Evolutionary conservation across 2,888 invertebrate species (phyloP), one percentile per base, ranked within the genome.

Genomic region (Erannis defoliaria): DNA sequence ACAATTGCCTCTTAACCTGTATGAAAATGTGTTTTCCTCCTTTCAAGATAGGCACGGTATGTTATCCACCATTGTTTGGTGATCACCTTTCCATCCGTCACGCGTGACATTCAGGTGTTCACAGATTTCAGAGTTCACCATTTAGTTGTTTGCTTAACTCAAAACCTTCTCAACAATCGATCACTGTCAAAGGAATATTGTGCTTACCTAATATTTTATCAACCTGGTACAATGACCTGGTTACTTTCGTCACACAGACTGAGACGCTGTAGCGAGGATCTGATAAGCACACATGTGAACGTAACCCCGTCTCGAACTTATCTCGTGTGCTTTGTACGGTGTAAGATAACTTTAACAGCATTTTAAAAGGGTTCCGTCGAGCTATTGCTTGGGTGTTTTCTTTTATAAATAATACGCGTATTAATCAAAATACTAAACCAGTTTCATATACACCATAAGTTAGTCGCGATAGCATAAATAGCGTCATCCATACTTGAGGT

Each of bases 131-230:
- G 83, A 79, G 78, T 79, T 79, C 81, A 79, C 65, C 66, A 78
- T 77, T 79, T 82, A 80, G 76, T 80, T 89, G 89, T 91, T 91
- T 90, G 86, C 81, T 78, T 77, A 84, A 85, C 82, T 82, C 85
- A 80, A 88, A 83, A 82, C 86, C 85, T 86, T 85, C 83, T 77
- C 76, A 76, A 79, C 86, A 84, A 91, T 93, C 90, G 86, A 91
- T 93, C 92, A 92, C 82, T 89, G 92, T 90, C 91, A 80, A 4
- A 26, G 76, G 74, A 80, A 77, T 76, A 78, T 84, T 51, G 19
- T 51, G 19, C 40, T 42, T 31, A 82, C 80, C 76, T 64, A 62
- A 65, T 68, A 73, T 82, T 85, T 88, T 89, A 88, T 90, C 85
- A 86, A 77, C 72, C 71, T 73, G 73, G 90, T 84, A 80, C 91